phyloP scores from a whole-genome alignment of 1,140 invertebrate species.

The Lordiphosa mommai region DNA sequence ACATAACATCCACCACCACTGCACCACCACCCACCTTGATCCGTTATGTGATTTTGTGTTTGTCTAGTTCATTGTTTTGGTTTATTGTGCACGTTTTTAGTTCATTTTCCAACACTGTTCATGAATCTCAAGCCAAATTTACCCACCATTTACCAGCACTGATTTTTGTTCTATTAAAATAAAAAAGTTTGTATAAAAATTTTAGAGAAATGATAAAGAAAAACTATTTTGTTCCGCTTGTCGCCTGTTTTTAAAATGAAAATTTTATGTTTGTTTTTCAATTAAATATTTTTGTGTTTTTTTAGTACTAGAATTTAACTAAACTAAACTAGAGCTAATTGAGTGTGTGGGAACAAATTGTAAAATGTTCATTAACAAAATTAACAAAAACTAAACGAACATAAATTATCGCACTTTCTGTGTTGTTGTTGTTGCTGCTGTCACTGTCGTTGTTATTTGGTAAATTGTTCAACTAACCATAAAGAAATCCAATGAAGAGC shows the following conservation, averaged over 20 bases:
- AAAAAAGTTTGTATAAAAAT: neutral
- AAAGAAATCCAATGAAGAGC: conserved; percentile 32
- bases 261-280: conserved; percentile 41
- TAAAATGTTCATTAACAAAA: conserved; percentile 36
- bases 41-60: conserved; percentile 19
- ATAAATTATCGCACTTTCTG: conserved; percentile 18
- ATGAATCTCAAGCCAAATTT: no score
- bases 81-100: neutral
- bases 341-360: conserved; percentile 37
- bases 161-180: no score
- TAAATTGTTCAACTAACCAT: conserved; percentile 54
- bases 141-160: no score
- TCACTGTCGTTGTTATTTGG: conserved; percentile 29
- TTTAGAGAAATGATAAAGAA: conserved; percentile 36
- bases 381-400: conserved; percentile 39
- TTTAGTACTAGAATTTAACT: conserved; percentile 44
- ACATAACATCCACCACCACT: neutral
- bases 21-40: conserved; percentile 20
- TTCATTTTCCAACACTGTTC: no score
- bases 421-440: conserved; percentile 25
- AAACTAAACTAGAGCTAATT: conserved; percentile 56
- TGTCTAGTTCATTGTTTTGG: neutral
- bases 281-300: conserved; percentile 43
- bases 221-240: conserved; percentile 80
- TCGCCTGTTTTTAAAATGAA: conserved; percentile 76